Conservation (phyloP, 2,888 invertebrate genomes). For the Emmelina monodactyla region DNA sequence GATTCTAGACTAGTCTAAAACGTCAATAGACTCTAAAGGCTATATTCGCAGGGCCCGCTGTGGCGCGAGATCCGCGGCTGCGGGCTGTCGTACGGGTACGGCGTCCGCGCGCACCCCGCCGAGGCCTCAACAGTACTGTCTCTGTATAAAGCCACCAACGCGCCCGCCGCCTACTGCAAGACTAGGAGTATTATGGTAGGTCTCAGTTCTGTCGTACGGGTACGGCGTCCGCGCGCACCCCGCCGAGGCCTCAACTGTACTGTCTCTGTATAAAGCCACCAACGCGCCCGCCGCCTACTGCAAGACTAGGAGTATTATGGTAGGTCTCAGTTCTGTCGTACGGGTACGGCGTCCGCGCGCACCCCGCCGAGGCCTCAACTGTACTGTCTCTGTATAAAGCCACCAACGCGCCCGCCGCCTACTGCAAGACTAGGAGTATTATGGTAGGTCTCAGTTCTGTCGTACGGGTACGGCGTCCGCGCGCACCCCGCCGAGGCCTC, state of each 20-base stretch:
- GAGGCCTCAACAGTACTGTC: constrained; percentile 77
- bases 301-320: constrained; percentile 77
- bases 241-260: constrained; percentile 74
- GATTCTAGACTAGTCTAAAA: too few relatives aligned
- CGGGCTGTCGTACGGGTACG: constrained; percentile 84
- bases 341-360: constrained; percentile 71
- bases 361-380: constrained; percentile 73
- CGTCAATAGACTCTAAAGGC: too few relatives aligned
- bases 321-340: constrained; percentile 82
- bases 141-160: constrained; percentile 80
- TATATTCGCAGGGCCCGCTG: constrained; percentile 83
- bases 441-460: constrained; percentile 78
- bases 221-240: constrained; percentile 71
- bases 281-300: constrained; percentile 82
- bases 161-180: constrained; percentile 80
- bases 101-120: constrained; percentile 67
- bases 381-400: constrained; percentile 78
- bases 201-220: constrained; percentile 82
- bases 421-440: constrained; percentile 77
- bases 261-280: constrained; percentile 78
- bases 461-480: constrained; percentile 79
- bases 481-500: constrained; percentile 73
- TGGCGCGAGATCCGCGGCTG: constrained; percentile 88
- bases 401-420: constrained; percentile 81
- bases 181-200: constrained; percentile 76